Base-by-base conservation (phyloP, 1,140 invertebrate genomes). In the Ruditapes philippinarum region DNA sequence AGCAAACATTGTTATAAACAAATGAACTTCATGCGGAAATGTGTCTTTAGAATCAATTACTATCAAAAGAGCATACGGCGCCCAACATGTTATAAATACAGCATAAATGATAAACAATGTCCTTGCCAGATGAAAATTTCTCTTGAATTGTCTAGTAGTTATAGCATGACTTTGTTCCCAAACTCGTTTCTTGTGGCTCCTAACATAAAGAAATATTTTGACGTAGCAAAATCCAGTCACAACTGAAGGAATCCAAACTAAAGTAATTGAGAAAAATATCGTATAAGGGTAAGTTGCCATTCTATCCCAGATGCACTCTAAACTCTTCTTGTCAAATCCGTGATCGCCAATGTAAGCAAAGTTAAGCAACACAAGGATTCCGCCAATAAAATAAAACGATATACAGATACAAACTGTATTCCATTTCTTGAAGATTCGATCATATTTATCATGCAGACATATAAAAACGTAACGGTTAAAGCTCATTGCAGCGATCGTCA, bases 381-480 rank as follows among this genome's bases (percentile, higher is more conserved):
- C n/a, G 1, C 91, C 93, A n/a, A 94, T 68, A n/a, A 79, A 38
- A 73, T 91, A 91, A 14, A 93, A 81, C 31, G 68, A 62, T 4
- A 90, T 38, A 79, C 93, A 94, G 31, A 92, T 90, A n/a, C 82
- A 31, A 22, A 94, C 36, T 65, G 88, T 91, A 19, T 91, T 90
- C 42, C 82, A 78, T 28, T 86, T 79, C 1, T 84, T 94, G 85
- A 94, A 95, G 14, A 94, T 88, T 45, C 62, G 90, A 1, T 76
- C 60, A 83, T 95, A 95, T 38, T 74, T 68, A 14, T 81, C 76
- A 70, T 92, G 80, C 38, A 93, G 90, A 65, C 93, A 94, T 22
- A 95, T 95, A 51, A 91, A 91, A n/a, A 95, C 49, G 83, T 93
- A 95, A 33, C 94, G 68, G 82, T 94, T 95, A 25, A 93, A 89